A percentile compares a stretch with the other conserved stretches of the same genome.
Conservation (phyloP, 2,113 vertebrate species). For the Brachionichthys hirsutus region DNA sequence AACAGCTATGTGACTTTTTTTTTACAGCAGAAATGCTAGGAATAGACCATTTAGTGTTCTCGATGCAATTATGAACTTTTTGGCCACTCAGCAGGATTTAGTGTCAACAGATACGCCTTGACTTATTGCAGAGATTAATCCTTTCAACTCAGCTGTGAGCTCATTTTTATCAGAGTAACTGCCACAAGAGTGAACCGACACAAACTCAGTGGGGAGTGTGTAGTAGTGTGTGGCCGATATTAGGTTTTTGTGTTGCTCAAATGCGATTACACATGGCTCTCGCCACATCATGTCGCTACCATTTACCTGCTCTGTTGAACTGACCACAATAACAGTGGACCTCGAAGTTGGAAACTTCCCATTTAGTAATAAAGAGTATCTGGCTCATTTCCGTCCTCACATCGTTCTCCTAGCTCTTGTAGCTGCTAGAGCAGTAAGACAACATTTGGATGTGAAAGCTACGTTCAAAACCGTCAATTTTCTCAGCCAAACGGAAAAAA, state of each 20-base stretch:
- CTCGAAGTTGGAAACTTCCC: constrained; percentile 18
- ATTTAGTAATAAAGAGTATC: constrained; percentile 30
- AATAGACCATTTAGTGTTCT: constrained; percentile 10
- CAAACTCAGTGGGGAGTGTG: background rate
- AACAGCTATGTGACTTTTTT: background rate
- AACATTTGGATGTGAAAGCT: too few species aligned
- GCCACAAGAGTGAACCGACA: constrained; percentile 12
- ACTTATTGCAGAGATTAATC: constrained; percentile 23
- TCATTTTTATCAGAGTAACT: constrained; percentile 25
- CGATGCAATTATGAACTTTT: constrained; percentile 12
- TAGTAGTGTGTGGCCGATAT: constrained; percentile 7
- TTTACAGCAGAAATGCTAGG: constrained; percentile 19
- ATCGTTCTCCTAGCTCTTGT: constrained; percentile 6
- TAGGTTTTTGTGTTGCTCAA: constrained; percentile 15
- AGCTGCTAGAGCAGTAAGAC: background rate
- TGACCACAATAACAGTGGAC: constrained; percentile 33
- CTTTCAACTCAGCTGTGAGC: constrained; percentile 26
- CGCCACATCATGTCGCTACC: constrained; percentile 33
- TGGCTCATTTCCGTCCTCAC: constrained; percentile 36
- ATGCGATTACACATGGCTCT: background rate
- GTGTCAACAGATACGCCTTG: constrained; percentile 21
- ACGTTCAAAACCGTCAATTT: too few species aligned
- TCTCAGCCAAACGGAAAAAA: too few species aligned
- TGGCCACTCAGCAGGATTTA: constrained; percentile 8
- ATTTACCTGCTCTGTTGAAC: constrained; percentile 58